These are phyloP conservation scores for Aphis gossypii DNA, from an alignment of 1,140 invertebrate genomes.

Conservation along the genomic window DNA sequence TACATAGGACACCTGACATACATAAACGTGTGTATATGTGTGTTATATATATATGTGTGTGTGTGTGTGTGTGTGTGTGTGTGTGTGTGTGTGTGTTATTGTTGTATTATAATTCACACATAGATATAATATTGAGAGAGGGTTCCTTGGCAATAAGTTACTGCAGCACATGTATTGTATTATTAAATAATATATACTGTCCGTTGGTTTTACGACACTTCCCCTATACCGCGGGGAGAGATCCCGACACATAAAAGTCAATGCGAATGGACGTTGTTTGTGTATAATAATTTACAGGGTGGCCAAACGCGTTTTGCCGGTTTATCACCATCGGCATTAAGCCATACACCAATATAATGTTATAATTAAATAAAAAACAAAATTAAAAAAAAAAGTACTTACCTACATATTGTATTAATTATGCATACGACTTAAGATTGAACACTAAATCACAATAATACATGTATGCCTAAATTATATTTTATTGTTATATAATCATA, in stretches of 20 bases:
- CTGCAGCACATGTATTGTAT: conserved; percentile 7
- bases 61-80: background rate
- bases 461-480: too few species aligned
- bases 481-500: too few species aligned
- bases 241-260: background rate
- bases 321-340: background rate
- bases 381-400: background rate
- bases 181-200: background rate
- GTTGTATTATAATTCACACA: background rate
- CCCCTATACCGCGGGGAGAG: background rate
- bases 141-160: conserved; percentile 15
- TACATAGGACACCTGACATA: background rate
- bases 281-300: background rate
- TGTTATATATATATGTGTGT: background rate
- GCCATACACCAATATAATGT: background rate
- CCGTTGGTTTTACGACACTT: background rate
- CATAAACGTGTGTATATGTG: background rate
- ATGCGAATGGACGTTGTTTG: background rate
- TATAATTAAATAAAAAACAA: background rate
- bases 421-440: too few species aligned
- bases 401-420: too few species aligned
- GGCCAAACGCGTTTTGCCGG: background rate
- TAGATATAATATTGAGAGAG: background rate
- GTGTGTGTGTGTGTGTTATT: background rate
- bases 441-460: too few species aligned